Conservation (phyloP, 2,797 vertebrate species). For the Siniperca obscura region DNA sequence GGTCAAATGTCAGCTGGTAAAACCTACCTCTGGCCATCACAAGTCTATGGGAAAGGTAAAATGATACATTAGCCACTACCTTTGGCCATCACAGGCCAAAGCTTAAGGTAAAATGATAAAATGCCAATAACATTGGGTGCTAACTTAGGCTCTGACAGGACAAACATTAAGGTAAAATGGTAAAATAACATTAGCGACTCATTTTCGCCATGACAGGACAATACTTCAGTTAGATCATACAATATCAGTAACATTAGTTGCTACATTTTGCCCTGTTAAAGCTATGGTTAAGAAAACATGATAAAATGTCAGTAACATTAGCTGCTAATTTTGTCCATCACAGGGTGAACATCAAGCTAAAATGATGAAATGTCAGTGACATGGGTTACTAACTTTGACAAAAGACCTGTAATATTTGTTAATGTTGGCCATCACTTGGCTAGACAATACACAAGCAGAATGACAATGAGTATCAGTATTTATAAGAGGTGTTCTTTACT, state of each 20-base stretch:
- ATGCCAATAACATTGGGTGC: neutral
- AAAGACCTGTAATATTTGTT: neutral
- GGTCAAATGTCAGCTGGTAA: neutral
- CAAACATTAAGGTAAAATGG: no score
- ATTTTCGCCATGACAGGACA: neutral
- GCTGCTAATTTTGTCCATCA: neutral
- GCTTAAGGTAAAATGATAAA: neutral
- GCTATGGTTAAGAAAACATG: neutral
- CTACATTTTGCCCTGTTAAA: neutral
- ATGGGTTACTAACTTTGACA: neutral
- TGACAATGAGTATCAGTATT: neutral
- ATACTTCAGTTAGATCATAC: neutral
- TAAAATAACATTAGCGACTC: neutral
- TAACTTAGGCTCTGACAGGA: neutral
- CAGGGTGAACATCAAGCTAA: neutral
- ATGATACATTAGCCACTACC: neutral
- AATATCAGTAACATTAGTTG: neutral
- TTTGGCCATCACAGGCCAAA: neutral
- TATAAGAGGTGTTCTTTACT: conserved; percentile 18
- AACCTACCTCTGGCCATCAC: neutral
- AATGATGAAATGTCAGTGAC: neutral
- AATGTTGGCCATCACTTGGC: neutral
- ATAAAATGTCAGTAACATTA: neutral
- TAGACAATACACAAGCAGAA: neutral
- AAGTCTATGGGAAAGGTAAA: neutral